Conservation (phyloP, 1,140 invertebrate species). For the Ruditapes philippinarum region DNA sequence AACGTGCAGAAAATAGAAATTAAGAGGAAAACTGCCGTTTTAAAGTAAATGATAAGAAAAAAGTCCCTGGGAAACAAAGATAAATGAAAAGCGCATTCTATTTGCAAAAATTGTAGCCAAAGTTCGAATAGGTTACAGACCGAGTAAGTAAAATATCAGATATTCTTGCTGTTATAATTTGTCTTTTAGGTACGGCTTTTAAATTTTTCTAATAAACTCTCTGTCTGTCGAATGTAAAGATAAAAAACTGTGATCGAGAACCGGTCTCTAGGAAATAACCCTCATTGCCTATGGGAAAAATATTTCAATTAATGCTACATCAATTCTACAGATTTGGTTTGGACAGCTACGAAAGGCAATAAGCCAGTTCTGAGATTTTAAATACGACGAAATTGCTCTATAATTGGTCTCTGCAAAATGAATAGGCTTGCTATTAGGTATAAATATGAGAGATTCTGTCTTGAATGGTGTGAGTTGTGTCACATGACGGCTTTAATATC, state of each 20-base stretch:
- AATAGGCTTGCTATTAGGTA: conserved; percentile 61
- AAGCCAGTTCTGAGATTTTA: conserved; percentile 36
- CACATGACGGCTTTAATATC: conserved; percentile 56
- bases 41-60: too few relatives aligned
- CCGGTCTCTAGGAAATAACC: conserved; percentile 25
- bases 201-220: background rate
- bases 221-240: background rate
- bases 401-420: conserved; percentile 56
- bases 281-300: conserved; percentile 8
- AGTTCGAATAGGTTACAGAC: too few relatives aligned
- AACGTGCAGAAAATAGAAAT: too few relatives aligned
- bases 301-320: conserved; percentile 60
- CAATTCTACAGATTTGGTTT: conserved; percentile 50
- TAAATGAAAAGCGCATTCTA: too few relatives aligned
- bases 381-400: conserved; percentile 53
- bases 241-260: conserved; percentile 3
- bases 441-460: conserved; percentile 61
- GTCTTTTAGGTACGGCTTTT: background rate
- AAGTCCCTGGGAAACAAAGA: too few relatives aligned
- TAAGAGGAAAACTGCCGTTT: too few relatives aligned
- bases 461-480: conserved; percentile 42
- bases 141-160: too few relatives aligned
- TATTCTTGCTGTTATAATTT: too few relatives aligned
- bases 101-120: too few relatives aligned
- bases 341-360: conserved; percentile 51